A percentile compares a stretch with the other conserved stretches of the same genome.
Conservation (phyloP, 2,888 invertebrate genomes). For the Leptinotarsa haldemani region DNA sequence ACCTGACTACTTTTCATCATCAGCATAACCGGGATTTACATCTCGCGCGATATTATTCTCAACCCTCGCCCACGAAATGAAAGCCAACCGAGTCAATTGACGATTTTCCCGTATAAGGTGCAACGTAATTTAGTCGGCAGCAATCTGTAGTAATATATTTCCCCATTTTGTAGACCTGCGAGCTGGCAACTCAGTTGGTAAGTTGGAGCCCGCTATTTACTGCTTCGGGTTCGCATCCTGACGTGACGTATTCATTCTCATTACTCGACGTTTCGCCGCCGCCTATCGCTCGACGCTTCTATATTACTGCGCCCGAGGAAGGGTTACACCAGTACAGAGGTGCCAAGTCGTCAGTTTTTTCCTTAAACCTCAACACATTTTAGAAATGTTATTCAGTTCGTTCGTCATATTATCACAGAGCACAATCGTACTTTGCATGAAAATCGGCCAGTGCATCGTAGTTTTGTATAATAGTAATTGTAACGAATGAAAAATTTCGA, state of each 20-base stretch:
- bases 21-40: background rate
- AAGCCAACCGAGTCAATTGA: conserved; percentile 4
- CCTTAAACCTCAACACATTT: background rate
- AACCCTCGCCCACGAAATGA: conserved; percentile 2
- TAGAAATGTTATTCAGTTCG: too few species aligned
- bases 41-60: background rate
- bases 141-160: conserved; percentile 61
- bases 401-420: too few species aligned
- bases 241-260: conserved; percentile 65
- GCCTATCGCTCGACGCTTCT: conserved; percentile 52
- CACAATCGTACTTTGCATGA: too few species aligned
- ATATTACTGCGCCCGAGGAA: conserved; percentile 59
- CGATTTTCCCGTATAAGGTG: conserved; percentile 36
- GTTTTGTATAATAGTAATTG: too few species aligned
- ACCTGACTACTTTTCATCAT: conserved; percentile 5
- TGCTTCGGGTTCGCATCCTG: conserved; percentile 60
- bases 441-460: too few species aligned
- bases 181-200: conserved; percentile 50
- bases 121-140: conserved; percentile 60
- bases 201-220: conserved; percentile 59
- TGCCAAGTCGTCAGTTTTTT: background rate
- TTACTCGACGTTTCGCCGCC: conserved; percentile 64
- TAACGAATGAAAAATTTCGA: too few species aligned
- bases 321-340: conserved; percentile 49
- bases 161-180: conserved; percentile 33